These are phyloP conservation scores for Andrena trimmerana DNA, from an alignment of 2,888 invertebrate species.

Conservation along the genomic window DNA sequence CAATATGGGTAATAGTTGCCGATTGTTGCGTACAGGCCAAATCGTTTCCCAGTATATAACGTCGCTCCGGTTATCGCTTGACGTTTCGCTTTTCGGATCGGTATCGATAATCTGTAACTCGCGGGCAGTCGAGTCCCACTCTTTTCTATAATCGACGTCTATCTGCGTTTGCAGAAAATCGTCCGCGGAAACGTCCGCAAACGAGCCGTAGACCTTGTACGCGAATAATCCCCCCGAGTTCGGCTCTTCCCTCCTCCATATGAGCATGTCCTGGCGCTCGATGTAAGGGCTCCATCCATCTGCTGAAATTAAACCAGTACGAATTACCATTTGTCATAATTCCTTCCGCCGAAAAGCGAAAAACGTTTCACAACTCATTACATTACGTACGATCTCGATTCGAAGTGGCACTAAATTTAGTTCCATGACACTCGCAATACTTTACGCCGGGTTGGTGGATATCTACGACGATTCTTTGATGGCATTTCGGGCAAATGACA, in stretches of 20 bases:
- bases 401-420: slow-evolving; percentile 55
- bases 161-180: slow-evolving; percentile 94
- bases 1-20: neutral
- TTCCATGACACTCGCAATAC: slow-evolving; percentile 85
- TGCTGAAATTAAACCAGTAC: slow-evolving; percentile 22
- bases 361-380: neutral
- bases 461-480: slow-evolving; percentile 84
- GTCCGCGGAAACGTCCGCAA: slow-evolving; percentile 91
- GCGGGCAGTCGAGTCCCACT: slow-evolving; percentile 93
- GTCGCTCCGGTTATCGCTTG: slow-evolving; percentile 87
- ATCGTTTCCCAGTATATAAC: slow-evolving; percentile 95
- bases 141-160: slow-evolving; percentile 91
- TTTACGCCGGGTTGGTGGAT: slow-evolving; percentile 82
- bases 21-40: slow-evolving; percentile 91
- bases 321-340: neutral
- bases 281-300: slow-evolving; percentile 91
- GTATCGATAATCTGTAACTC: slow-evolving; percentile 90
- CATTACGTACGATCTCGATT: slow-evolving; percentile 56
- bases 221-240: slow-evolving; percentile 90
- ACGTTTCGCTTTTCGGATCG: slow-evolving; percentile 86
- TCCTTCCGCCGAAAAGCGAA: neutral
- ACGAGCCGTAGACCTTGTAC: slow-evolving; percentile 95
- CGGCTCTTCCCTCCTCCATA: slow-evolving; percentile 91
- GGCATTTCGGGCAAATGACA: slow-evolving; percentile 86
- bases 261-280: slow-evolving; percentile 91